These are phyloP conservation scores for Perca flavescens DNA, from an alignment of 2,113 vertebrate species.

Conservation along the genomic window DNA sequence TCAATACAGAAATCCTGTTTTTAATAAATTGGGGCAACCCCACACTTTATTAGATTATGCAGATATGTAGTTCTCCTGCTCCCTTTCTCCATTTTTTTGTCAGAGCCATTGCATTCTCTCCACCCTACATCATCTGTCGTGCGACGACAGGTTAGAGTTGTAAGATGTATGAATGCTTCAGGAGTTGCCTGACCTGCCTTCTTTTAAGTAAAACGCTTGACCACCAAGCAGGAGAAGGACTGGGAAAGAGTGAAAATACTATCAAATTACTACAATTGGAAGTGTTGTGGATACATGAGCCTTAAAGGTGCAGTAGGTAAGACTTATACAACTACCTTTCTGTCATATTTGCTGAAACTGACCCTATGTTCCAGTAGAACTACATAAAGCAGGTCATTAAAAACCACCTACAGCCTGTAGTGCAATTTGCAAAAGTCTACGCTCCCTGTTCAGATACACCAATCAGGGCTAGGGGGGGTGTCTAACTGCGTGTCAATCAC, in stretches of 20 bases:
- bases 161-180: slow-evolving; percentile 48
- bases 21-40: neutral
- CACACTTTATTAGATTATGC: slow-evolving; percentile 16
- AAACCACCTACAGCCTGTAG: too few relatives aligned
- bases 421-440: too few relatives aligned
- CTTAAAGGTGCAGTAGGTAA: too few relatives aligned
- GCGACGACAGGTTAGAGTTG: neutral
- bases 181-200: slow-evolving; percentile 51
- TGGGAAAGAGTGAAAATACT: neutral
- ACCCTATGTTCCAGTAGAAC: too few relatives aligned
- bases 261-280: neutral
- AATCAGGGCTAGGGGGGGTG: too few relatives aligned
- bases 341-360: too few relatives aligned
- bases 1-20: slow-evolving; percentile 2
- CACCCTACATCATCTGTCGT: neutral
- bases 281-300: neutral
- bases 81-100: neutral
- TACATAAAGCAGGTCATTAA: too few relatives aligned
- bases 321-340: too few relatives aligned
- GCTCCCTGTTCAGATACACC: too few relatives aligned
- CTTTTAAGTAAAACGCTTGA: slow-evolving; percentile 7
- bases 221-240: neutral
- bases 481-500: too few relatives aligned
- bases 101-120: neutral
- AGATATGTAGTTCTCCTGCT: neutral